Evolutionary conservation across 2,797 vertebrate species (phyloP).

Genomic region (Rhabdomys pumilio): DNA sequence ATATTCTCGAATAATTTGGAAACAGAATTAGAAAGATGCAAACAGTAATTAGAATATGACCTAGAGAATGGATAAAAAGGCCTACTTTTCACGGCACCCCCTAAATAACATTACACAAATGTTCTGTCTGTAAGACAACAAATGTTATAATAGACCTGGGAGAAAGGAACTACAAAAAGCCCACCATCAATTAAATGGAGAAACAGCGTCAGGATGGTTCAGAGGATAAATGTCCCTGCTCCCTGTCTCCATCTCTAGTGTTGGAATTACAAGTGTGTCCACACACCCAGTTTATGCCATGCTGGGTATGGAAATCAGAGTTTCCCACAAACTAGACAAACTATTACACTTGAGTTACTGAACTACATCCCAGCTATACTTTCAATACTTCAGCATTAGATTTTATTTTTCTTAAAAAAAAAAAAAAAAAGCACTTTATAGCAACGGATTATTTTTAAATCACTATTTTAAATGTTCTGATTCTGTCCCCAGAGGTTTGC

Average conservation of each 20-base stretch:
- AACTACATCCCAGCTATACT: background rate
- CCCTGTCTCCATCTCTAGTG: background rate
- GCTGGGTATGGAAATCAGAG: background rate
- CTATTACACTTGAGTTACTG: background rate
- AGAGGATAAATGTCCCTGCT: background rate
- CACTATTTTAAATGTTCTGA: background rate
- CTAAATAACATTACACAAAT: constrained; percentile 45
- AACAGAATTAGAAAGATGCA: constrained; percentile 23
- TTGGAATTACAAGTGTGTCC: background rate
- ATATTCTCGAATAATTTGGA: constrained; percentile 44
- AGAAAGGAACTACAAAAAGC: background rate
- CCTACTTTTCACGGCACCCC: background rate
- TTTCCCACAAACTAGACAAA: background rate
- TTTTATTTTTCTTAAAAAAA: no score
- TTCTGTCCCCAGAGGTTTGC: constrained; percentile 32
- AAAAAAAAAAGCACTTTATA: background rate
- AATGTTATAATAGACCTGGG: background rate
- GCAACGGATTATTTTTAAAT: constrained; percentile 38
- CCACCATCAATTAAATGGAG: constrained; percentile 48
- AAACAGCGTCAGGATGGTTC: background rate
- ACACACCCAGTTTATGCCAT: background rate
- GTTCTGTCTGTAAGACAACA: background rate
- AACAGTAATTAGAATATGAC: background rate
- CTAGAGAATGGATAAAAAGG: constrained; percentile 37
- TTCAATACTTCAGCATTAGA: background rate